phyloP scores from a whole-genome alignment of 1,140 invertebrate genomes.

The Drosophila nigrodunni region DNA sequence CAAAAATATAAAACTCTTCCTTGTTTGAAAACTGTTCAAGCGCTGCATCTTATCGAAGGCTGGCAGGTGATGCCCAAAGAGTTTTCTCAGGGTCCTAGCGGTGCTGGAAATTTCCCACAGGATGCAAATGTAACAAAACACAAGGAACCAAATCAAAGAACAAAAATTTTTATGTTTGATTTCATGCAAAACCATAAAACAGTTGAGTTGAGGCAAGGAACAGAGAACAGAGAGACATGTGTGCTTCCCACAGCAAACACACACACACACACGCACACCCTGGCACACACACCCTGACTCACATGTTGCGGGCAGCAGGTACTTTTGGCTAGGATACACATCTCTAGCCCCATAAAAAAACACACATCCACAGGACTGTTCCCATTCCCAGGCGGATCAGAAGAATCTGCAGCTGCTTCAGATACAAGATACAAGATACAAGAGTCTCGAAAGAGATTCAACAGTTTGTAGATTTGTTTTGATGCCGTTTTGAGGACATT shows the following conservation, averaged over 20 bases:
- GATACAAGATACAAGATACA: too few relatives aligned
- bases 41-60: neutral
- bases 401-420: constrained; percentile 23
- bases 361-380: neutral
- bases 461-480: constrained; percentile 42
- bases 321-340: constrained; percentile 29
- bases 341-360: neutral
- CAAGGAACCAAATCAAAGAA: constrained; percentile 13
- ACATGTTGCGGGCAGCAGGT: constrained; percentile 36
- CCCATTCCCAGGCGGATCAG: constrained; percentile 28
- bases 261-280: constrained; percentile 8
- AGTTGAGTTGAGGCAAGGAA: constrained; percentile 7
- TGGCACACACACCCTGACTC: constrained; percentile 1
- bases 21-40: neutral
- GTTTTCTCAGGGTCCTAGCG: constrained; percentile 16
- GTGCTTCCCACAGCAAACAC: constrained; percentile 45
- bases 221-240: constrained; percentile 32
- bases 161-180: constrained; percentile 38
- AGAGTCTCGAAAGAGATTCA: constrained; percentile 3
- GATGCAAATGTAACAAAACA: constrained; percentile 59
- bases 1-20: neutral
- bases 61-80: constrained; percentile 10
- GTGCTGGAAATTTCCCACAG: constrained; percentile 39
- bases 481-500: constrained; percentile 7
- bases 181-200: constrained; percentile 37